Base-by-base conservation (phyloP, 2,797 vertebrate genomes). In the Paguma larvata region DNA sequence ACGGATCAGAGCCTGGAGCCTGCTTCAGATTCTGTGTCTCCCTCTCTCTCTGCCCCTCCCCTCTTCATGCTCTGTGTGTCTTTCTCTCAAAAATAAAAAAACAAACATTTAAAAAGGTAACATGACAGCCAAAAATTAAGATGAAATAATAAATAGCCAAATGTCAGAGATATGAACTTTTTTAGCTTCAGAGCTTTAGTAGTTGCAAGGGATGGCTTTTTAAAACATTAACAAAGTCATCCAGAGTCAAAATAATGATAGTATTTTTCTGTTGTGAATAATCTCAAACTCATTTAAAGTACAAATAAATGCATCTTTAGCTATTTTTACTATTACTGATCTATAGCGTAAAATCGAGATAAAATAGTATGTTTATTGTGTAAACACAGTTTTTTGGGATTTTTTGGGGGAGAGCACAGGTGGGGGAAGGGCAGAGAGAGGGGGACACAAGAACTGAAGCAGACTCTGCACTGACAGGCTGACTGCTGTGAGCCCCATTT, bases 261-360 rank as follows among this genome's bases (percentile, higher is more conserved):
- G 2, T 67, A 46, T 68, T 97, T 23, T 68, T 94, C 88, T 72
- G 23, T 25, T 46, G 6, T 91, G 10, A 94, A 90, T 68, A 32
- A 53, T 78, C 27, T 48, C 11, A 70, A 0, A 93, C 23, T 91
- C 75, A 83, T 48, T 90, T 85, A 75, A 93, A 79, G 18, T 94
- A 23, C 91, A 88, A 96, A 46, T 62, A 94, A 73, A 51, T 96
- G 12, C 41, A 23, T 90, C 10, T n/a, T 44, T 32, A 83, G 32
- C 10, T 73, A 41, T 56, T 80, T 94, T 96, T 94, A 48, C 38
- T 70, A 23, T 97, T 94, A 82, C 23, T 78, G 32, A 68, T 85
- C 32, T 85, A 15, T 68, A 85, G 15, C 85, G 89, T 73, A 63
- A 90, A 89, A 92, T 80, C 41, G 88, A 48, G 12, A 41, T 87